A percentile compares a stretch with the other conserved stretches of the same genome.
These are phyloP conservation scores for Gambusia affinis DNA, from an alignment of 2,113 vertebrate species.

Conservation along the genomic window DNA sequence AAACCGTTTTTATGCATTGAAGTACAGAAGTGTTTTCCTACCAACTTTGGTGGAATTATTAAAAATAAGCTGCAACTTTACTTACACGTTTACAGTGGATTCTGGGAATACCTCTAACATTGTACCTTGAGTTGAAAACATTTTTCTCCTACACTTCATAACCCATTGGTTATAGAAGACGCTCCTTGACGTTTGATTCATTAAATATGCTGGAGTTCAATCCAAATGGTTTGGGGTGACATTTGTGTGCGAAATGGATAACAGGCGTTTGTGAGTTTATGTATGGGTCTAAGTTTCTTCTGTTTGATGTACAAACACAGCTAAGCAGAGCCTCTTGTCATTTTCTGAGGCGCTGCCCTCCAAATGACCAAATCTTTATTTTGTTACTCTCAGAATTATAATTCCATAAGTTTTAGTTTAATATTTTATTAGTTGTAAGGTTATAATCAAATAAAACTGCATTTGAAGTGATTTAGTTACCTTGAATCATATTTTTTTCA, in stretches of 20 bases:
- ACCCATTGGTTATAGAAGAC: background rate
- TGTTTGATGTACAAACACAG: constrained; percentile 63
- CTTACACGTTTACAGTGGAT: constrained; percentile 8
- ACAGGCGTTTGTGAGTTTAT: constrained; percentile 16
- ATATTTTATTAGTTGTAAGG: constrained; percentile 79
- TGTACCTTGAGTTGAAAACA: constrained; percentile 21
- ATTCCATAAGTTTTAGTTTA: constrained; percentile 72
- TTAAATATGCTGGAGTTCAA: constrained; percentile 5
- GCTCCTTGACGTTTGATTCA: constrained; percentile 5
- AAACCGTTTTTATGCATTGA: background rate
- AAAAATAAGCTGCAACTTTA: background rate
- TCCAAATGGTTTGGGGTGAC: constrained; percentile 23
- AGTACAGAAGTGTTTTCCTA: constrained; percentile 11
- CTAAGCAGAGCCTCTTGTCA: constrained; percentile 60
- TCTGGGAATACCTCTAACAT: constrained; percentile 5
- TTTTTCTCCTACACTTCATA: constrained; percentile 1
- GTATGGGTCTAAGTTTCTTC: constrained; percentile 37
- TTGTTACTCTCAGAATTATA: constrained; percentile 77
- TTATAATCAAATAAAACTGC: constrained; percentile 81
- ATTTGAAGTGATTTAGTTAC: constrained; percentile 79
- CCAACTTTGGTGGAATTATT: background rate
- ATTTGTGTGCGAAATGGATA: constrained; percentile 14
- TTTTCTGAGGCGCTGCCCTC: constrained; percentile 63
- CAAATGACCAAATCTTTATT: constrained; percentile 84
- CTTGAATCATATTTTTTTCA: constrained; percentile 79